Evolutionary conservation across 2,888 invertebrate genomes (phyloP).

Genomic region (Mycogona germanica): DNA sequence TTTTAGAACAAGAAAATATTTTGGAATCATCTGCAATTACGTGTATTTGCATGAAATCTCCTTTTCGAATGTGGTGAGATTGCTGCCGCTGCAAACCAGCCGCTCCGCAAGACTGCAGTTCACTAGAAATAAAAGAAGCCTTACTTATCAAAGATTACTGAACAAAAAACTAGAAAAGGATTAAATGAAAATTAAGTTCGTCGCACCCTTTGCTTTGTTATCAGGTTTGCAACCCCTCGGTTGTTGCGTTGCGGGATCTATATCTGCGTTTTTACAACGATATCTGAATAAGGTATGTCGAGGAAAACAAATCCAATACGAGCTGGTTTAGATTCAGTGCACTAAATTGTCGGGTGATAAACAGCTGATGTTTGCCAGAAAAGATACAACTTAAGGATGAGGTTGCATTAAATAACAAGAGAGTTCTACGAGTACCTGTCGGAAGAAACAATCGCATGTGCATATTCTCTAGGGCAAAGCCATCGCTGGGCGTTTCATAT

Average conservation of each 20-base stretch:
- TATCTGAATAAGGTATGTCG: slow-evolving; percentile 23
- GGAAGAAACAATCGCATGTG: neutral
- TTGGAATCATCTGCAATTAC: slow-evolving; percentile 49
- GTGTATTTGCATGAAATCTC: slow-evolving; percentile 89
- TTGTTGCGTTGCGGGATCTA: slow-evolving; percentile 83
- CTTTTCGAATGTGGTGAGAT: slow-evolving; percentile 63
- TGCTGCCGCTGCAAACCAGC: slow-evolving; percentile 65
- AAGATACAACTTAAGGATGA: too few species aligned
- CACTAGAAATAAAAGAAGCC: too few species aligned
- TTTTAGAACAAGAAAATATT: neutral
- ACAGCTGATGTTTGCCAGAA: too few species aligned
- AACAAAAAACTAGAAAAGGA: too few species aligned
- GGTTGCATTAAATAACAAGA: neutral
- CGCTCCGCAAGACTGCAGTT: slow-evolving; percentile 69
- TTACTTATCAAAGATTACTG: too few species aligned
- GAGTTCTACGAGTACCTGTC: neutral
- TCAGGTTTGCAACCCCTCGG: slow-evolving; percentile 62
- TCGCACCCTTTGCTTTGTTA: slow-evolving; percentile 62
- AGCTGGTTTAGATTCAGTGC: too few species aligned
- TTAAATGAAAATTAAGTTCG: neutral
- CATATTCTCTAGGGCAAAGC: neutral
- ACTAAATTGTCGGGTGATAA: too few species aligned
- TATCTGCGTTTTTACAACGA: slow-evolving; percentile 38
- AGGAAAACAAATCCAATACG: neutral
- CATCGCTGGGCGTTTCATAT: neutral